phyloP scores from a whole-genome alignment of 2,888 invertebrate species.

The Xanthia icteritia region DNA sequence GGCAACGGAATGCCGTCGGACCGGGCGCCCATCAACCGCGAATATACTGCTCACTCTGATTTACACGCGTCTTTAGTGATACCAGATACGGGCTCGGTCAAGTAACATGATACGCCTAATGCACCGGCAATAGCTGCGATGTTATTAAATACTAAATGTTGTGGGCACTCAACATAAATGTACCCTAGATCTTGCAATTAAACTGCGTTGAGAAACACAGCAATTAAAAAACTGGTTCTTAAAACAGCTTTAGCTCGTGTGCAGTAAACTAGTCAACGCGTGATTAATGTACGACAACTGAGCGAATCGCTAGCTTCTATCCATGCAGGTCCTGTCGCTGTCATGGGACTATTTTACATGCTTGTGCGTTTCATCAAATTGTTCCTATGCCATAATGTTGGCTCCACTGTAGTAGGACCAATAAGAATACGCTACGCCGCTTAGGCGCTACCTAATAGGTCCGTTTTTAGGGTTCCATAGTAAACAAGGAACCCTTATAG shows the following conservation, averaged over 20 bases:
- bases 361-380: no score
- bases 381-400: no score
- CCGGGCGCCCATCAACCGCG: slow-evolving; percentile 55
- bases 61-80: slow-evolving; percentile 54
- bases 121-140: slow-evolving; percentile 7
- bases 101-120: slow-evolving; percentile 26
- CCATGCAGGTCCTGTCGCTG: neutral
- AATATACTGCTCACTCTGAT: slow-evolving; percentile 47
- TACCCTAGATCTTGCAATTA: slow-evolving; percentile 34
- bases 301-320: neutral
- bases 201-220: slow-evolving; percentile 16
- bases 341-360: neutral
- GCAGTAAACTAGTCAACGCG: slow-evolving; percentile 12
- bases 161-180: slow-evolving; percentile 26
- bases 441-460: no score
- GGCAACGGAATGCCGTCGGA: slow-evolving; percentile 68
- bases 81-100: slow-evolving; percentile 34
- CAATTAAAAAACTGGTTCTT: slow-evolving; percentile 40
- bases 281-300: neutral
- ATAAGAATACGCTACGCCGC: no score
- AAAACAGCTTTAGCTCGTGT: slow-evolving; percentile 4
- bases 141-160: slow-evolving; percentile 32
- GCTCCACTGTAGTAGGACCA: no score
- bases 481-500: no score
- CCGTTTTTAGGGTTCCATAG: no score